Base-by-base conservation (phyloP, 2,888 invertebrate genomes). In the Thymelicus lineola region DNA sequence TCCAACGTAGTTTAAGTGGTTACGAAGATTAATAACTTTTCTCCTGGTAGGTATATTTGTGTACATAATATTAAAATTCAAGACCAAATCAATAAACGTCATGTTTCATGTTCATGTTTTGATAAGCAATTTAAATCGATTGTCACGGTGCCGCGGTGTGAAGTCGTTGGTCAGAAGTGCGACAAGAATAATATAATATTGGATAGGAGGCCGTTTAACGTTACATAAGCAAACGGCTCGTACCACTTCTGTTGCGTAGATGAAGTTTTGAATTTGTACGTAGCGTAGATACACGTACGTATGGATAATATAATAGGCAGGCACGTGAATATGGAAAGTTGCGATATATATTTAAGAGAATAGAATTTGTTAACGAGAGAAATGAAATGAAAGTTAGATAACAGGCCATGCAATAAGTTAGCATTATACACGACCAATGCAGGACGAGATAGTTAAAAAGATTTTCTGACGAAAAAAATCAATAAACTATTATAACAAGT, bases 111-210 rank as follows among this genome's bases (percentile, higher is more conserved):
- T 28, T 35, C 28, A 55, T 55, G 50, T 66, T 50, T 38, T 38
- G 66, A 60, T 66, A 50, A 66, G 20, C 50, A 50, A 59, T 66
- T 60, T 60, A 20, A 66, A 60, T 20, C 17, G 38, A 42, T 38
- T 66, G 66, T 66, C 66, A 66, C 42, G 66, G 59, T 50, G 66
- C 57, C 59, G 58, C 28, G 66, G 60, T 50, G 59, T 38, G 7
- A 14, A 46, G 36, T 60, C 59, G 14, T 42, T 14, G 14, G n/a
- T 42, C 46, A 38, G 50, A 42, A 60, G 48, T 60, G 66, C 20
- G 60, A 20, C 48, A 17, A 38, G 66, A 66, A 66, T 66, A 66
- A 48, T 55, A 55, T 55, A 35, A 59, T 66, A 28, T 66, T 60
- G 60, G 46, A 60, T 48, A 66, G 15, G 59, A 50, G 42, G 59